Evolutionary conservation across 2,113 vertebrate species (phyloP).

Genomic region (Chloebia gouldiae): DNA sequence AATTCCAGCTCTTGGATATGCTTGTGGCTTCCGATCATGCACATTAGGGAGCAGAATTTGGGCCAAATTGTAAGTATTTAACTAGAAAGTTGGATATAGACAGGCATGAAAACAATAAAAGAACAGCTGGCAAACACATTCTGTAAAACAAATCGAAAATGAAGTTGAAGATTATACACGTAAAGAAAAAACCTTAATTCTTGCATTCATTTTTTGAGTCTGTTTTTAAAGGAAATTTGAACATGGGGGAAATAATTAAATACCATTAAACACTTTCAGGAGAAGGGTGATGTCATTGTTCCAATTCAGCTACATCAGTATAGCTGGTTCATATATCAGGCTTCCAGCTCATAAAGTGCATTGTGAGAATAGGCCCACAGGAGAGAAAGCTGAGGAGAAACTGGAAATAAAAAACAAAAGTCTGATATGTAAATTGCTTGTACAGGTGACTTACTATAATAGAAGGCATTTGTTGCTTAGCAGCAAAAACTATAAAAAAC

Average conservation of each 20-base stretch:
- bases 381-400: not conserved
- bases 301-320: not conserved
- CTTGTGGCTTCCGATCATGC: not conserved
- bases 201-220: not conserved
- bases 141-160: not conserved
- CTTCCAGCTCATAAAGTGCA: not conserved
- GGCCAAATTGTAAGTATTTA: not conserved
- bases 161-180: not conserved
- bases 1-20: not conserved
- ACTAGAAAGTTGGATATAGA: not conserved
- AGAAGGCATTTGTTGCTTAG: not conserved
- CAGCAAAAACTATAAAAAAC: not conserved
- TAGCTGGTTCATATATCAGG: not conserved
- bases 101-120: not conserved
- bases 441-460: not conserved
- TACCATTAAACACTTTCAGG: not conserved
- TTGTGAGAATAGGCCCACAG: not conserved
- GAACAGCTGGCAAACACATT: conserved; percentile 2
- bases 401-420: not conserved
- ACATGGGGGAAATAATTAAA: not conserved
- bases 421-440: not conserved
- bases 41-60: not conserved
- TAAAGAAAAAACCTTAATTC: not conserved
- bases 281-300: not conserved
- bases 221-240: not conserved